A percentile compares a stretch with the other conserved stretches of the same genome.
Evolutionary conservation across 2,888 invertebrate genomes (phyloP).

Genomic region (Candidula unifasciata): DNA sequence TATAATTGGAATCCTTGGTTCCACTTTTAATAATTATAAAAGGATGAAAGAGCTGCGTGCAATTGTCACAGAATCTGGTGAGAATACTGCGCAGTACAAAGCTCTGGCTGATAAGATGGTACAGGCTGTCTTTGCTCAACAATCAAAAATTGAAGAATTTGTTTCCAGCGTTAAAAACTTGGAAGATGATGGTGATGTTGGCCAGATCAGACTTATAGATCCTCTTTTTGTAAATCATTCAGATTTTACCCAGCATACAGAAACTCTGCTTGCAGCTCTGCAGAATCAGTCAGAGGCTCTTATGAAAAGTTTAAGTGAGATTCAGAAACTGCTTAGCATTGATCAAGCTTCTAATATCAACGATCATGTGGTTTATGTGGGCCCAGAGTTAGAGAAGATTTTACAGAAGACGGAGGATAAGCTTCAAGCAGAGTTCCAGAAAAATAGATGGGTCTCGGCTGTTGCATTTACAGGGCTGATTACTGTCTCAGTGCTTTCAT

Average conservation of each 20-base stretch:
- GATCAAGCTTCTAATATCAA: conserved; percentile 52
- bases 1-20: conserved; percentile 83
- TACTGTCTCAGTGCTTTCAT: conserved; percentile 53
- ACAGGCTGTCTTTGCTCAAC: conserved; percentile 17
- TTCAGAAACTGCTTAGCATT: conserved; percentile 64
- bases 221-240: conserved; percentile 23
- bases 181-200: neutral
- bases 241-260: conserved; percentile 56
- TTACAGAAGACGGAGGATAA: conserved; percentile 72
- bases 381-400: conserved; percentile 71
- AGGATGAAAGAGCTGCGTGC: conserved; percentile 84
- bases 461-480: conserved; percentile 73
- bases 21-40: conserved; percentile 83
- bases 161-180: neutral
- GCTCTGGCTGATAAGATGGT: conserved; percentile 14
- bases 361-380: conserved; percentile 71
- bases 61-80: conserved; percentile 79
- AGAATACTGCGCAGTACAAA: conserved; percentile 57
- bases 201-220: neutral
- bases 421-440: conserved; percentile 74
- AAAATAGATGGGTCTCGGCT: conserved; percentile 72
- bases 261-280: conserved; percentile 58
- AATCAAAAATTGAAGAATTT: conserved; percentile 40
- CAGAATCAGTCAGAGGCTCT: conserved; percentile 66
- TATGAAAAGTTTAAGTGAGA: conserved; percentile 67